phyloP scores from a whole-genome alignment of 2,113 vertebrate genomes.

The Aptenodytes patagonicus region DNA sequence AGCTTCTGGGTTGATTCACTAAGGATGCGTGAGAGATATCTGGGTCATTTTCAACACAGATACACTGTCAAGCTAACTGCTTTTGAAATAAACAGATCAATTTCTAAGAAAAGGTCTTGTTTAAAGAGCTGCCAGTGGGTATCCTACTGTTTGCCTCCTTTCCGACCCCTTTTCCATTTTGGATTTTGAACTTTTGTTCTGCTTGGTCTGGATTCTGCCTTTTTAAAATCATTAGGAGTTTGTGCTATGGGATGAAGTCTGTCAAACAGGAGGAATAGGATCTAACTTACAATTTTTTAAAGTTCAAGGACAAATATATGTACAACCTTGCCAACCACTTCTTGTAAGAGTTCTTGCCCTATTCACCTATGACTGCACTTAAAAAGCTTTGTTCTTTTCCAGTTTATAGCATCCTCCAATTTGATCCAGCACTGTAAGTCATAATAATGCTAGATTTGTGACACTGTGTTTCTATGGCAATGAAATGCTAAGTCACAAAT shows the following conservation, averaged over 20 bases:
- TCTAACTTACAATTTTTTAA: background rate
- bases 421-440: background rate
- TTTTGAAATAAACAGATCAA: conserved; percentile 8
- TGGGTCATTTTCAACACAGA: conserved; percentile 29
- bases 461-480: background rate
- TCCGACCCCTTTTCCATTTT: background rate
- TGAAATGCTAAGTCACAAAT: background rate
- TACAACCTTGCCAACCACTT: background rate
- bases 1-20: background rate
- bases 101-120: background rate
- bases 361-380: background rate
- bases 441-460: background rate
- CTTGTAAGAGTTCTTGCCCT: background rate
- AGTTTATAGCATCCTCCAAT: background rate
- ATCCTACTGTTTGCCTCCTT: background rate
- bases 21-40: background rate
- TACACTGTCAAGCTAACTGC: conserved; percentile 25
- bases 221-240: background rate
- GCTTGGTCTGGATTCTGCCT: background rate
- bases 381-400: background rate
- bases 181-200: background rate
- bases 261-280: background rate
- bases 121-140: background rate
- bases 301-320: background rate
- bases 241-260: background rate